Percentiles rank a stretch among this genome's conserved stretches.
phyloP scores from a whole-genome alignment of 1,140 invertebrate species.

The Paraescarpia echinospica region DNA sequence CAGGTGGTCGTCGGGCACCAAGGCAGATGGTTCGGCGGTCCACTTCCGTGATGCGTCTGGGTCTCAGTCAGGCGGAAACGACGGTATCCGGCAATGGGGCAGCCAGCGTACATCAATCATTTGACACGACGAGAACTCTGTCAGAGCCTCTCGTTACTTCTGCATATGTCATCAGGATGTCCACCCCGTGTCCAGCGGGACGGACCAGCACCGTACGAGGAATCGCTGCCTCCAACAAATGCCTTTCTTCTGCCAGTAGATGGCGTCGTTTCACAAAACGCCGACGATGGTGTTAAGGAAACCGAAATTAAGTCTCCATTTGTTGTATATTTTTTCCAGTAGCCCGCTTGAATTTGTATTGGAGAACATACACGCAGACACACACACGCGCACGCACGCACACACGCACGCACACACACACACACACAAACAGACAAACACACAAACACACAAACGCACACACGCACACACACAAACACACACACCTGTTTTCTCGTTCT shows the following conservation, averaged over 20 bases:
- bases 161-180: not conserved
- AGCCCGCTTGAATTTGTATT: too few relatives aligned
- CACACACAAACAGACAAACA: conserved; percentile 8
- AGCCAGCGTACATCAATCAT: not conserved
- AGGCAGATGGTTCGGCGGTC: not conserved
- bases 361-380: not conserved
- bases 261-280: not conserved
- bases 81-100: not conserved
- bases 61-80: not conserved
- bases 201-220: not conserved
- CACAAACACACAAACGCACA: not conserved
- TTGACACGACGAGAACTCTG: not conserved
- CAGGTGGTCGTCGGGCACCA: too few relatives aligned
- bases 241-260: not conserved
- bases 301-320: too few relatives aligned
- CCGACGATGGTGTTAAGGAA: too few relatives aligned
- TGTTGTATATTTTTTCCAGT: too few relatives aligned
- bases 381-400: conserved; percentile 15
- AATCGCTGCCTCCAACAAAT: not conserved
- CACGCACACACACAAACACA: not conserved
- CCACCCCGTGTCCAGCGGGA: not conserved
- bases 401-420: conserved; percentile 22
- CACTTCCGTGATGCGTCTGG: not conserved
- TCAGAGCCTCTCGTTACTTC: not conserved
- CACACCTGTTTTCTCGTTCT: too few relatives aligned